Evolutionary conservation across 2,113 vertebrate species (phyloP).

Genomic region (Mionectes macconnelli): DNA sequence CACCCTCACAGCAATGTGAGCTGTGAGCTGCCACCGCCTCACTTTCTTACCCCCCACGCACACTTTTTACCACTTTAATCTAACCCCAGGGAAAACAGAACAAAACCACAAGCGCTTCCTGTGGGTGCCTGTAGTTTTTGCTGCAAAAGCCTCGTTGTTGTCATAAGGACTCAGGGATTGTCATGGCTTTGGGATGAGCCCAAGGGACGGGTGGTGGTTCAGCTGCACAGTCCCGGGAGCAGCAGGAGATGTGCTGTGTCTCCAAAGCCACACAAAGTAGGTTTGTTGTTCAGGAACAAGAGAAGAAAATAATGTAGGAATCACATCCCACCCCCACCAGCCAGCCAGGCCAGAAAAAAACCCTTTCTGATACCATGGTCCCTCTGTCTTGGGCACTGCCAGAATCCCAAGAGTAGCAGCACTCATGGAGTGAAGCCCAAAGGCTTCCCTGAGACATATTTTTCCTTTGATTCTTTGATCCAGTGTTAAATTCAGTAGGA

Average conservation of each 20-base stretch:
- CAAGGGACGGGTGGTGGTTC: neutral
- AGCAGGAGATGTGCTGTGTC: neutral
- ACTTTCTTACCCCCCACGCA: neutral
- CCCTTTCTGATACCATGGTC: neutral
- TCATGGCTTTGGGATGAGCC: neutral
- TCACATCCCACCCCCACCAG: neutral
- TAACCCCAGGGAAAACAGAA: neutral
- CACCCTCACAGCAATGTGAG: neutral
- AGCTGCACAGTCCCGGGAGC: neutral
- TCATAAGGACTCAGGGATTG: neutral
- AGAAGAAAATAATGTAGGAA: neutral
- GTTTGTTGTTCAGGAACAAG: neutral
- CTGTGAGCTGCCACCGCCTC: neutral
- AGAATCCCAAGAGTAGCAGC: neutral
- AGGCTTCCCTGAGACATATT: neutral
- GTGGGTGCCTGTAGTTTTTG: neutral
- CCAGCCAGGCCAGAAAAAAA: neutral
- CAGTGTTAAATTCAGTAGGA: neutral
- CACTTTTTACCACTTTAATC: neutral
- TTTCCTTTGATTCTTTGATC: neutral
- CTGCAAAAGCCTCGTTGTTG: neutral
- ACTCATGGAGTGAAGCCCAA: neutral
- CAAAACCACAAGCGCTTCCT: conserved; percentile 16
- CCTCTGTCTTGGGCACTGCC: neutral
- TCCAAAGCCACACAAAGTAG: fast-evolving